phyloP scores from a whole-genome alignment of 2,113 vertebrate genomes.

The Hydrochoerus hydrochaeris region DNA sequence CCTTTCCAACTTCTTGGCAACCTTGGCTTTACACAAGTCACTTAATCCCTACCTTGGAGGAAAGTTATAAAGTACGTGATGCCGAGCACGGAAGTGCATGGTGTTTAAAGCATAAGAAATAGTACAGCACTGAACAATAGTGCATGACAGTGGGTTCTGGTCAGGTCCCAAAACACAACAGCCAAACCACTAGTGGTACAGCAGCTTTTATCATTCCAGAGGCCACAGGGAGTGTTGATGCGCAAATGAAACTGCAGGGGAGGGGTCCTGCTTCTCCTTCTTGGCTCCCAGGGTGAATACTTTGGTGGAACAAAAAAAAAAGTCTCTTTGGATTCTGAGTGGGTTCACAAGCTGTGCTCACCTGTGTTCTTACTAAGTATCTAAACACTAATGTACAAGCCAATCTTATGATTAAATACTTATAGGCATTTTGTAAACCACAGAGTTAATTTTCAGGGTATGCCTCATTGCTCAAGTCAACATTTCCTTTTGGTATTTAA shows the following conservation, averaged over 20 bases:
- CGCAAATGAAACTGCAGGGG: neutral
- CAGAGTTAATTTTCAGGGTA: constrained; percentile 63
- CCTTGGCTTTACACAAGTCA: neutral
- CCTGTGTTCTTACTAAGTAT: neutral
- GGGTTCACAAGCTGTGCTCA: neutral
- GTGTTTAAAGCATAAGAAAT: constrained; percentile 2
- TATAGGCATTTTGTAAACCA: constrained; percentile 43
- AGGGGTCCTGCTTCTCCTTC: neutral
- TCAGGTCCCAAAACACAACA: neutral
- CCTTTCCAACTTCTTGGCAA: neutral
- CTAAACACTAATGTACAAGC: neutral
- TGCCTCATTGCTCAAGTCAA: constrained; percentile 58
- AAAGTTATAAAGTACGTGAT: neutral
- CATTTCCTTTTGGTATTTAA: constrained; percentile 70
- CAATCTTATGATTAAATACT: neutral
- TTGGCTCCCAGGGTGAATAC: neutral
- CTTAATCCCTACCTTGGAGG: neutral
- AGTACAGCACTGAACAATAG: neutral
- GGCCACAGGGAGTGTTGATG: neutral
- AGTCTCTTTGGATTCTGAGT: neutral
- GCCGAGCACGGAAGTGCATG: neutral
- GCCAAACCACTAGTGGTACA: neutral
- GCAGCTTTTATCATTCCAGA: neutral
- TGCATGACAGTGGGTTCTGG: neutral
- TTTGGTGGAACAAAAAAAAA: neutral